Conservation (phyloP, 2,888 invertebrate genomes). For the Allolobophora icterica region DNA sequence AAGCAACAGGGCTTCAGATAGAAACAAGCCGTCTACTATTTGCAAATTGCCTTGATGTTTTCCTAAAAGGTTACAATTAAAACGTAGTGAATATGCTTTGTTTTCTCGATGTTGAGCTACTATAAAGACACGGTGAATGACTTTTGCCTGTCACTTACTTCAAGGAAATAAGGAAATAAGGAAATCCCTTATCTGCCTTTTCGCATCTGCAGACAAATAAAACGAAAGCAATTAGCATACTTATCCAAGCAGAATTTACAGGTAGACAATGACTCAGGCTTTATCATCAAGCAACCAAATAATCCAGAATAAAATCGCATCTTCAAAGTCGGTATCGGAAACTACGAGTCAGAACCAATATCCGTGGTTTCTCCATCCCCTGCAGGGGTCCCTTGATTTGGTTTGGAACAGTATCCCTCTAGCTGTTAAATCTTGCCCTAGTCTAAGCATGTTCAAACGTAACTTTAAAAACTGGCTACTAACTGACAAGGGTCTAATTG, state of each 20-base stretch:
- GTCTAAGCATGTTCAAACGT: too few relatives aligned
- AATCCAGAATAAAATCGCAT: neutral
- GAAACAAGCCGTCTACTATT: neutral
- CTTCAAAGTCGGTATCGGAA: neutral
- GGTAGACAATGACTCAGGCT: neutral
- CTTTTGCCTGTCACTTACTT: too few relatives aligned
- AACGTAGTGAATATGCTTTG: neutral
- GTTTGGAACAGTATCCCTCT: too few relatives aligned
- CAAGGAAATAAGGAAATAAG: too few relatives aligned
- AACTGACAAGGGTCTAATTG: too few relatives aligned
- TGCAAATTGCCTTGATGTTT: neutral
- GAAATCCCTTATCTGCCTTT: neutral
- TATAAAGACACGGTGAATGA: neutral
- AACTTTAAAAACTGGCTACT: too few relatives aligned
- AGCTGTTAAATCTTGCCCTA: too few relatives aligned
- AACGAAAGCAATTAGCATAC: neutral
- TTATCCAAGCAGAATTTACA: neutral
- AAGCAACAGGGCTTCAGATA: too few relatives aligned
- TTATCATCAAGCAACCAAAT: neutral
- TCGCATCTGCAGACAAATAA: constrained; percentile 17
- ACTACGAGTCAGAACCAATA: neutral
- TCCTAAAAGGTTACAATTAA: too few relatives aligned
- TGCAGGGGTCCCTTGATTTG: too few relatives aligned
- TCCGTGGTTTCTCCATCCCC: too few relatives aligned
- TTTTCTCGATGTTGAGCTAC: neutral